phyloP scores from a whole-genome alignment of 2,888 invertebrate species.

The Sclerodermus sp. region DNA sequence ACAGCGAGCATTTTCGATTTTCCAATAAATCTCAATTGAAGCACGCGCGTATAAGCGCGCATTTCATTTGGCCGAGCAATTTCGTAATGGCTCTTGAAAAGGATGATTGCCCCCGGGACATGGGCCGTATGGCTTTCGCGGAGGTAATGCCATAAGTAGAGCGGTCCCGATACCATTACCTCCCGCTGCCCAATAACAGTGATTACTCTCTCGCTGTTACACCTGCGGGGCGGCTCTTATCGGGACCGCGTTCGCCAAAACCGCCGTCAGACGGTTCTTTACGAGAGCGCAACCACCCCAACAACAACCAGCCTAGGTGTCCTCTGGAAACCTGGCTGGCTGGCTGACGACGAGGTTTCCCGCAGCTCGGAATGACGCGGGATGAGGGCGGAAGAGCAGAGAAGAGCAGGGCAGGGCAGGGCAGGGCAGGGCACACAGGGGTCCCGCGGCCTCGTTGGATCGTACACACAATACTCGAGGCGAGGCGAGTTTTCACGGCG shows the following conservation, averaged over 20 bases:
- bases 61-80: conserved; percentile 51
- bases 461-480: no score
- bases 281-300: neutral
- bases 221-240: conserved; percentile 26
- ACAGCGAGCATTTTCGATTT: conserved; percentile 36
- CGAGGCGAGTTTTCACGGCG: no score
- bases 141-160: conserved; percentile 49
- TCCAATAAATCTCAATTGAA: conserved; percentile 48
- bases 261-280: neutral
- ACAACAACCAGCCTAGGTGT: no score
- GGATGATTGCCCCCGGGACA: conserved; percentile 44
- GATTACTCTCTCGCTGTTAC: conserved; percentile 42
- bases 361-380: no score
- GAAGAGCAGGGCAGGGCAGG: no score
- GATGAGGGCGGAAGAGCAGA: no score
- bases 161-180: conserved; percentile 47
- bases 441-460: no score
- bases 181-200: conserved; percentile 52
- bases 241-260: neutral
- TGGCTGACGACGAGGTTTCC: no score
- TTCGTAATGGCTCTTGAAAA: conserved; percentile 50
- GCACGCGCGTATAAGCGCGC: conserved; percentile 18
- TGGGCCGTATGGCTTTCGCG: conserved; percentile 30
- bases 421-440: no score
- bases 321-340: no score